These are phyloP conservation scores for Kryptolebias ocellatus DNA, from an alignment of 2,797 vertebrate genomes.

Conservation along the genomic window DNA sequence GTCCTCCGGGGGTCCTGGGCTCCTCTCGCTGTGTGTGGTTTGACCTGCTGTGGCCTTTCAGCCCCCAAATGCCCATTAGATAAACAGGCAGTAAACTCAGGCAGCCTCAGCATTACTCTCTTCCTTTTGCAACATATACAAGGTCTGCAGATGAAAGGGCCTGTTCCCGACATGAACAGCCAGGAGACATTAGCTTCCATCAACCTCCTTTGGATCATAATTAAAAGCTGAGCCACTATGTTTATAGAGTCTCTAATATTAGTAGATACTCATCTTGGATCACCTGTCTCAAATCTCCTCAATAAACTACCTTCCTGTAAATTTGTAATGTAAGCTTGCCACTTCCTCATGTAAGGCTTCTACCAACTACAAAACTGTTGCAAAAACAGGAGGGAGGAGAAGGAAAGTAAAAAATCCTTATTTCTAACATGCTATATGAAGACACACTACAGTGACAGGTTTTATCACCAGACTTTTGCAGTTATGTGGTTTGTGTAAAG, in stretches of 20 bases:
- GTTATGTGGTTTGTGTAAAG: too few relatives aligned
- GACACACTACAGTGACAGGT: background rate
- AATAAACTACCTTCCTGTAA: slow-evolving; percentile 10
- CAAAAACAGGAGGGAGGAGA: background rate
- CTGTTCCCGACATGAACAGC: slow-evolving; percentile 69
- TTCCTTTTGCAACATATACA: slow-evolving; percentile 73
- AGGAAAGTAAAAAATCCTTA: background rate
- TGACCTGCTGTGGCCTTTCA: slow-evolving; percentile 70
- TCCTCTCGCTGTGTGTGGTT: slow-evolving; percentile 82
- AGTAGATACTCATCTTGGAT: slow-evolving; percentile 22
- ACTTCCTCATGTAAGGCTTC: background rate
- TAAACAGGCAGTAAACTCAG: slow-evolving; percentile 84
- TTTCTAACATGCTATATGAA: background rate
- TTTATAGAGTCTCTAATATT: slow-evolving; percentile 55
- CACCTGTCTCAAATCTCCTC: slow-evolving; percentile 1
- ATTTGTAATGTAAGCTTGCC: slow-evolving; percentile 19
- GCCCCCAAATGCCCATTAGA: slow-evolving; percentile 78
- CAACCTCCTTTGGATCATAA: slow-evolving; percentile 54
- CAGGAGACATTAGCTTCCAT: slow-evolving; percentile 69
- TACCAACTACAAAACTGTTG: background rate
- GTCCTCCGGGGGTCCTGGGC: slow-evolving; percentile 72
- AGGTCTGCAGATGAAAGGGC: slow-evolving; percentile 77
- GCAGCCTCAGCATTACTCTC: slow-evolving; percentile 68
- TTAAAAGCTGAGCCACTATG: slow-evolving; percentile 68
- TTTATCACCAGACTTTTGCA: too few relatives aligned